Evolutionary conservation across 2,888 invertebrate species (phyloP), one percentile per base, ranked within the genome.

Genomic region (Theristus sp.): DNA sequence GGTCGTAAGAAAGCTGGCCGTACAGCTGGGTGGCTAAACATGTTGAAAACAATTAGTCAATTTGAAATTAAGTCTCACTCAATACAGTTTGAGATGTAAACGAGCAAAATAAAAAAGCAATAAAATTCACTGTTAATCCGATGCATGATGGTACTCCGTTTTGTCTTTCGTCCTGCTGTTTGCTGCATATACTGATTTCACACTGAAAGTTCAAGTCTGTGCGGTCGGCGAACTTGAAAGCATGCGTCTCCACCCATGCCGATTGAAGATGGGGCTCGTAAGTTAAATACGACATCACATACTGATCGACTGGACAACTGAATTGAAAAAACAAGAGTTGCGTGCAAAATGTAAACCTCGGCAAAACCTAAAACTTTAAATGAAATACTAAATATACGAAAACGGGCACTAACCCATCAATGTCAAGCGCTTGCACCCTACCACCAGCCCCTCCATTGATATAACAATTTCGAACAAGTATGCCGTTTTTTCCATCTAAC

Each of bases 171-270:
- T n/a, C 24, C n/a, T n/a, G 13, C 49, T 27, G 10, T 27, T 54
- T 54, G 2, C 6, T 6, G 27, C 54, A 54, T 6, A 54, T 54
- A 2, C 3, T 54, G 26, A 54, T 27, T 28, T 54, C 54, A 22
- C 54, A 54, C 27, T 54, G 27, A 27, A 54, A 54, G 10, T 26
- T 27, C 54, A 54, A 27, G 17, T 26, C 20, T 27, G 26, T 26
- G 10, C 54, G 26, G 28, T 54, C 54, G 54, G 54, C 54, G 28
- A 54, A 54, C 54, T 54, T 54, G 54, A 54, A 54, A 26, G 54
- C 54, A 22, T 54, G 54, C 28, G 54, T 54, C 28, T 54, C 54
- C 27, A 54, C 54, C 27, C 26, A 54, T 2, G 54, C 54, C 3
- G 27, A 25, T 17, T 27, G 54, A 6, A 54, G 3, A 22, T 28